These are phyloP conservation scores for Tiphia femorata DNA, from an alignment of 2,888 invertebrate species.

Conservation along the genomic window DNA sequence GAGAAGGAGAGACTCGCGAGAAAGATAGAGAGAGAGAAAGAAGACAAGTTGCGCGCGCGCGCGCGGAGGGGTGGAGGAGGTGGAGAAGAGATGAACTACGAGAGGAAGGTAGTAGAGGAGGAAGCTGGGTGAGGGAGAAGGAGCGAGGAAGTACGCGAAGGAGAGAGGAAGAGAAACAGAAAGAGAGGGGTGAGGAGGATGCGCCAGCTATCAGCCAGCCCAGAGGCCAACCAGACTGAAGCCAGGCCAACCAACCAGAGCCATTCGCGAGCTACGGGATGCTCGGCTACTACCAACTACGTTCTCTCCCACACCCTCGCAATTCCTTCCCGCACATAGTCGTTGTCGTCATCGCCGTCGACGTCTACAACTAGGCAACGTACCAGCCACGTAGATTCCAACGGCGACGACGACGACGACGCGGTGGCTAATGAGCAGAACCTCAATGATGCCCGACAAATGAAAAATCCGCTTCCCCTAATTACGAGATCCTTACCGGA, in stretches of 20 bases:
- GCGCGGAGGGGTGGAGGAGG: background rate
- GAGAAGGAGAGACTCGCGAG: too few relatives aligned
- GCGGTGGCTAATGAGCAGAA: constrained; percentile 38
- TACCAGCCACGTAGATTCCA: constrained; percentile 1
- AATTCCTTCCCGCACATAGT: background rate
- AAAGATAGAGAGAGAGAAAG: background rate
- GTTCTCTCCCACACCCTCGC: background rate
- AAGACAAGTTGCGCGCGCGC: background rate
- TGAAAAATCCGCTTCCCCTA: constrained; percentile 46
- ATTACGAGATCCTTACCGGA: constrained; percentile 39
- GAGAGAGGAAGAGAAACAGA: constrained; percentile 16
- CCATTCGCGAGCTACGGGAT: constrained; percentile 42
- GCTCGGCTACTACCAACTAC: constrained; percentile 20
- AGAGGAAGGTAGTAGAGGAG: constrained; percentile 1
- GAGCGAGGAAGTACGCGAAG: background rate
- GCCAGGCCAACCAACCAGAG: constrained; percentile 54
- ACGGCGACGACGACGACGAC: constrained; percentile 20
- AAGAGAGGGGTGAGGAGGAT: constrained; percentile 34
- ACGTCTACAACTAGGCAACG: background rate
- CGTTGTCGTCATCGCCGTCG: background rate
- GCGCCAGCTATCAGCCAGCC: constrained; percentile 55
- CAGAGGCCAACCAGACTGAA: constrained; percentile 49
- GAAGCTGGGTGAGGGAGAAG: background rate
- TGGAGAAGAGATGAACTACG: constrained; percentile 3
- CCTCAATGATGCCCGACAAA: constrained; percentile 41